Base-by-base conservation (phyloP, 2,888 invertebrate genomes). In the Cotesia congregata region DNA sequence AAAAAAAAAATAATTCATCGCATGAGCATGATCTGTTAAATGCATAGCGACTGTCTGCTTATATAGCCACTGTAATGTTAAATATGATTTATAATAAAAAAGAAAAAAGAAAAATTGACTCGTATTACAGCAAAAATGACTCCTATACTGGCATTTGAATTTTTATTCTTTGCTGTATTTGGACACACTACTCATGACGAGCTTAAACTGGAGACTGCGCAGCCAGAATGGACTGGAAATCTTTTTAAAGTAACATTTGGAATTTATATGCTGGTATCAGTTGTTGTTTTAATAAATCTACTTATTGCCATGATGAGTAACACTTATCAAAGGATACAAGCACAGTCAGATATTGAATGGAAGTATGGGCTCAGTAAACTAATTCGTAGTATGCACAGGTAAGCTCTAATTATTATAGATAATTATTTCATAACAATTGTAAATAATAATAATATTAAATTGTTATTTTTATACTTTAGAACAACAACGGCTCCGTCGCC, bases 231-330 rank as follows among this genome's bases (percentile, higher is more conserved):
- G 96, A 96, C 96, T 82, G 94, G 94, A 91, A 94, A 93, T 91
- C 93, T 96, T 87, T 96, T 96, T 93, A 96, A 96, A 92, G 91
- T 96, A 90, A 95, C 98, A 87, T 98, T 98, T 91, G 98, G 98
- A 86, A 94, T 97, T 90, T 99, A 98, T 94, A 95, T 98, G 94
- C 94, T 98, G 94, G 97, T 99, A 90, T 97, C 98, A 85, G 95
- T 98, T 90, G 96, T 99, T 91, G 98, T 99, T 90, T 94, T 99
- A 88, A 97, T 98, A 92, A 98, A 99, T 92, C 94, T 99, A 90
- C 95, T 99, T 90, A 99, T 99, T 94, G 99, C 99, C 92, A 98
- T 99, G 98, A 98, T 99, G 98, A 98, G 98, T 91, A 98, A 99
- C 93, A 99, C 99, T 87, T 99, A 99, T 91, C 98, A 99, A 91